These are phyloP conservation scores for Perizoma flavofasciatum DNA, from an alignment of 2,888 invertebrate species.

Conservation along the genomic window DNA sequence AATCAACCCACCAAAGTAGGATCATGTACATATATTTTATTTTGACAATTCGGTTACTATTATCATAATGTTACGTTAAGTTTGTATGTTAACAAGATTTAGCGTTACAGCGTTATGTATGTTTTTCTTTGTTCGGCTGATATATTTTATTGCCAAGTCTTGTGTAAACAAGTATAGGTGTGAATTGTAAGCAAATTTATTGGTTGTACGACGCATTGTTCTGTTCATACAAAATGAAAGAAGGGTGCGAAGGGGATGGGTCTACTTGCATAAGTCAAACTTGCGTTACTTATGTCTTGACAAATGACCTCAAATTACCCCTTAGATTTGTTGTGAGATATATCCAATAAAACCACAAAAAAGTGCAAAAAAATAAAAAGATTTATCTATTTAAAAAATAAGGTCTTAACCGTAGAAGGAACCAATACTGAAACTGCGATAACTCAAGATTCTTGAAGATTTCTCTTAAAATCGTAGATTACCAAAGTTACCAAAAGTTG, in stretches of 20 bases:
- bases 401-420: no score
- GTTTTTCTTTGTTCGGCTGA: conserved; percentile 76
- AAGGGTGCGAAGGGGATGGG: conserved; percentile 56
- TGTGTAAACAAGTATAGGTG: conserved; percentile 80
- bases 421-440: no score
- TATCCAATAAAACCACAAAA: conserved; percentile 1
- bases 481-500: no score
- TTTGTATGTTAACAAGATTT: conserved; percentile 65
- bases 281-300: conserved; percentile 35
- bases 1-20: conserved; percentile 29
- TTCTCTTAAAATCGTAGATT: no score
- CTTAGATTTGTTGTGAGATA: not conserved
- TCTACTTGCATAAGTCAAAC: conserved; percentile 33
- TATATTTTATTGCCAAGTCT: conserved; percentile 78
- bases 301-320: conserved; percentile 34
- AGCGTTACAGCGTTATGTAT: conserved; percentile 57
- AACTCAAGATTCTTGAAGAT: no score
- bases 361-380: no score
- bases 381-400: no score
- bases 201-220: conserved; percentile 71
- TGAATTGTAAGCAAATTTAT: conserved; percentile 80
- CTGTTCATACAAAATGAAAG: conserved; percentile 47
- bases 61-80: conserved; percentile 66
- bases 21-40: conserved; percentile 58
- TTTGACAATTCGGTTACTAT: conserved; percentile 76